phyloP scores from a whole-genome alignment of 1,140 invertebrate genomes.

The Drosophila seguyi region DNA sequence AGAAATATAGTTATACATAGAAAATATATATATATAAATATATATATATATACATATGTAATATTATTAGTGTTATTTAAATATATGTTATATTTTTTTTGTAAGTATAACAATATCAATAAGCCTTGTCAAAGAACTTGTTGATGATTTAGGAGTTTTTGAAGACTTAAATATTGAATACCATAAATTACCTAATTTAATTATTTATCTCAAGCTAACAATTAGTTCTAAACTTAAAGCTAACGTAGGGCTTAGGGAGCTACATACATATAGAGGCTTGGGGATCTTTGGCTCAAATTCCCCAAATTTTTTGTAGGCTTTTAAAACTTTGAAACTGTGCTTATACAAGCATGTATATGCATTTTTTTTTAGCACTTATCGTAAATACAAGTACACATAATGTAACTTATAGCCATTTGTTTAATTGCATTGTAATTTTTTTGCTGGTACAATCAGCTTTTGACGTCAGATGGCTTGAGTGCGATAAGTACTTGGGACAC shows the following conservation, averaged over 20 bases:
- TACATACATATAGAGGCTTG: too few species aligned
- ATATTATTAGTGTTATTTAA: too few species aligned
- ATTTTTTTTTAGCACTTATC: neutral
- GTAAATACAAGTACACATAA: slow-evolving; percentile 8
- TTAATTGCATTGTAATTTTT: slow-evolving; percentile 29
- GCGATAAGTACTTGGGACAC: slow-evolving; percentile 12
- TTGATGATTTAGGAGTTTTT: neutral
- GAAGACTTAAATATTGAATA: neutral
- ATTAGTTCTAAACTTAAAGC: too few species aligned
- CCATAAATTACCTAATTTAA: neutral
- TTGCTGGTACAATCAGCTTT: slow-evolving; percentile 19
- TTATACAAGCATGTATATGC: too few species aligned
- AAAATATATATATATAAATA: too few species aligned
- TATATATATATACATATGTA: too few species aligned
- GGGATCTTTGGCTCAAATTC: too few species aligned
- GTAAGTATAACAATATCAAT: neutral
- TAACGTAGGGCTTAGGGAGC: too few species aligned
- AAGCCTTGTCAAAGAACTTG: neutral
- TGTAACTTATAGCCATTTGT: slow-evolving; percentile 10
- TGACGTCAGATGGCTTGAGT: slow-evolving; percentile 17
- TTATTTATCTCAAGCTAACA: too few species aligned
- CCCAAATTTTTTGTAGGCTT: neutral
- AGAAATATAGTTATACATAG: too few species aligned
- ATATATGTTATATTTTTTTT: too few species aligned
- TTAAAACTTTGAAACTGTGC: neutral